Evolutionary conservation across 2,797 vertebrate genomes (phyloP).

Genomic region (Enteromius mattozi): DNA sequence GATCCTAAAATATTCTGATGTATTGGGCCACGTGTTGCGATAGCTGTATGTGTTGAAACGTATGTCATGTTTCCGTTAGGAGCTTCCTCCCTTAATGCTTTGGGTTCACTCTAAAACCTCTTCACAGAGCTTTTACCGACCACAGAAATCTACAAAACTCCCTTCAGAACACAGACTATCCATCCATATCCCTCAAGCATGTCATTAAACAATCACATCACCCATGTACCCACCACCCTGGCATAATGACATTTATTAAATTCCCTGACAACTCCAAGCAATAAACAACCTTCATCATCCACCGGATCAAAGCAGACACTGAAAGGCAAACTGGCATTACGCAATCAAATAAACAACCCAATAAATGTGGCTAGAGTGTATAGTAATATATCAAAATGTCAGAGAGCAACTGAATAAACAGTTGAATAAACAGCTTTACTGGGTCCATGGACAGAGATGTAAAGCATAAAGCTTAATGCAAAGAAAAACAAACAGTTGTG

Average conservation of each 20-base stretch:
- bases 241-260: constrained; percentile 16
- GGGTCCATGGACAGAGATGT: not conserved
- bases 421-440: not conserved
- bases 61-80: constrained; percentile 36
- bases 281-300: constrained; percentile 16
- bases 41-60: constrained; percentile 32
- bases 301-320: constrained; percentile 4
- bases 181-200: constrained; percentile 6
- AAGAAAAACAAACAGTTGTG: not conserved
- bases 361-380: constrained; percentile 16
- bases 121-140: constrained; percentile 35
- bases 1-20: constrained; percentile 62
- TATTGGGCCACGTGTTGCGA: constrained; percentile 49
- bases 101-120: constrained; percentile 20
- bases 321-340: constrained; percentile 21
- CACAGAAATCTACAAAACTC: constrained; percentile 5
- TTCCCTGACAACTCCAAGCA: constrained; percentile 9
- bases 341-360: constrained; percentile 25
- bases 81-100: constrained; percentile 15
- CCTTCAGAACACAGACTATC: not conserved
- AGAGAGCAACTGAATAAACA: constrained; percentile 6
- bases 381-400: constrained; percentile 30
- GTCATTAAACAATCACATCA: constrained; percentile 15
- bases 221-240: not conserved
- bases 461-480: not conserved